Conservation (phyloP, 2,888 invertebrate species). For the Reticulitermes lucifugus region DNA sequence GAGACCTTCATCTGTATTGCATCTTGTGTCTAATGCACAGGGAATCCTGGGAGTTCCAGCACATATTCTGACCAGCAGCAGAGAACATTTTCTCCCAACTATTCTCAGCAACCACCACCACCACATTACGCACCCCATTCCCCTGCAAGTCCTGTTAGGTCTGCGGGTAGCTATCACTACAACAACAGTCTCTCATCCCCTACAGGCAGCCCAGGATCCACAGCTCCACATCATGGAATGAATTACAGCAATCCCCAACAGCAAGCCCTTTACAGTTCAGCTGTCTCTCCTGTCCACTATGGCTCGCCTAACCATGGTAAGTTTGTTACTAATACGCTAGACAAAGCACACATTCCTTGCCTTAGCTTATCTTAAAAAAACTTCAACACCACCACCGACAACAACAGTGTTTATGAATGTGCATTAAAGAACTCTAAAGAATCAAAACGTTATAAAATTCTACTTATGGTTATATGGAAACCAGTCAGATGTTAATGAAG, state of each 20-base stretch:
- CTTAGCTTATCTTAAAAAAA: too few species aligned
- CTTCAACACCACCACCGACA: too few species aligned
- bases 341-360: too few species aligned
- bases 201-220: neutral
- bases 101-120: constrained; percentile 33
- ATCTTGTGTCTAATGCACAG: neutral
- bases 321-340: neutral
- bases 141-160: constrained; percentile 26
- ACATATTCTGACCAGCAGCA: constrained; percentile 30
- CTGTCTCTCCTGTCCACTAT: constrained; percentile 46
- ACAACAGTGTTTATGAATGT: too few species aligned
- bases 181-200: constrained; percentile 15
- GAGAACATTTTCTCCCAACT: constrained; percentile 36
- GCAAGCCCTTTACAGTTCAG: constrained; percentile 41
- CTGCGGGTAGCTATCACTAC: constrained; percentile 16
- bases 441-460: too few species aligned
- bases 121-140: constrained; percentile 39
- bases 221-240: constrained; percentile 48
- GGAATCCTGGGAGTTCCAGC: constrained; percentile 17
- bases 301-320: constrained; percentile 46
- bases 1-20: too few species aligned
- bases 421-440: too few species aligned
- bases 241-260: constrained; percentile 49
- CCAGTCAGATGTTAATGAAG: too few species aligned
- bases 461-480: too few species aligned